Evolutionary conservation across 1,140 invertebrate genomes (phyloP), one percentile per base, ranked within the genome.

Genomic region (Drosophila fuyamai): DNA sequence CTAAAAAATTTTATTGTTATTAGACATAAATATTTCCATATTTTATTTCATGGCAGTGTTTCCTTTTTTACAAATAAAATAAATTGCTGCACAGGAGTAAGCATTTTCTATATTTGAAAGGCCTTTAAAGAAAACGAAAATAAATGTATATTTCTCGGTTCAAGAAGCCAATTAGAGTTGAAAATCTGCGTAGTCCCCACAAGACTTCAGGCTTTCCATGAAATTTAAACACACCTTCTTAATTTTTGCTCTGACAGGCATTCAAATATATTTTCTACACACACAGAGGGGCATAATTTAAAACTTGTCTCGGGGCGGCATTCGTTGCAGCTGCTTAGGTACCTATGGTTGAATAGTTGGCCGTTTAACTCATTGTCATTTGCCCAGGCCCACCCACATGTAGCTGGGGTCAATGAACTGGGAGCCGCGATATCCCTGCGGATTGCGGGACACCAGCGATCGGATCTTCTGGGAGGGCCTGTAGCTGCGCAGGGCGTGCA

Each of bases 301-400:
- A 66, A 66, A 12, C 8, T 32, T 35, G 38, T 13, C 36, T 36
- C 8, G 36, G 62, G 27, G 65, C 70, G 62, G 61, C 78, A 67
- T 70, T 71, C 74, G 68, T 75, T 78, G 67, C 47, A 40, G 58
- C 59, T 47, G 13, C 16, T 43, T 14, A 48, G 38, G 43, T 23
- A 29, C 13, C 12, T 43, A 56, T 5, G 56, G 27, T 23, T n/a
- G 51, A 44, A 12, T 27, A 27, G 36, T 40, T 41, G 62, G 27
- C 32, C 10, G 38, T 12, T 27, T 14, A 23, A 43, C 40, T 61
- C 73, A 84, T 47, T 77, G 90, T 88, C 83, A 91, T 76, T 90
- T 94, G n/a, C 93, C 93, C 67, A 92, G 76, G 10, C 91, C 91
- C 38, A 92, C 48, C 91, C 91, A 92, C 91, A 92, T 92, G 50